phyloP scores from a whole-genome alignment of 1,140 invertebrate species.

The Adelges cooleyi region DNA sequence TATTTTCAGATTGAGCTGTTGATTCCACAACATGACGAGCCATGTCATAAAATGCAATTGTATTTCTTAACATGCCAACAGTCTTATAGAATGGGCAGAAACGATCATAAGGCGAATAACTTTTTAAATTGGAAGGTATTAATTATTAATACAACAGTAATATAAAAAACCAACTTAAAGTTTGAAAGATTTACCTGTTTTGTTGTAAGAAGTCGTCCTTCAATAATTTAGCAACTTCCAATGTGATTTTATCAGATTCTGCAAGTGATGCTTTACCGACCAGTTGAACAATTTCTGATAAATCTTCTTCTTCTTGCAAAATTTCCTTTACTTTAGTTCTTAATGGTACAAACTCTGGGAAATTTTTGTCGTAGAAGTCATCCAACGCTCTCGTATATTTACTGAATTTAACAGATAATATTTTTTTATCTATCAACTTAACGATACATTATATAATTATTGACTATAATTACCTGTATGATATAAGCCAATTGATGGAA shows the following conservation, averaged over 20 bases:
- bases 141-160: background rate
- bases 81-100: conserved; percentile 99
- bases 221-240: conserved; percentile 95
- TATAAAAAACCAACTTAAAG: background rate
- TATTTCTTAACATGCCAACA: conserved; percentile 95
- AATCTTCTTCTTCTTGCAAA: conserved; percentile 97
- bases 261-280: conserved; percentile 98
- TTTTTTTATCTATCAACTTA: background rate
- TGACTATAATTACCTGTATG: conserved; percentile 56
- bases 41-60: conserved; percentile 98
- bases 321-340: conserved; percentile 92
- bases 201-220: conserved; percentile 99
- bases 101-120: conserved; percentile 90
- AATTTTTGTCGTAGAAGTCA: conserved; percentile 99
- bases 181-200: conserved; percentile 55
- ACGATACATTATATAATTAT: no score
- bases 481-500: conserved; percentile 99
- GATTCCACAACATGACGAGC: conserved; percentile 93
- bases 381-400: conserved; percentile 97
- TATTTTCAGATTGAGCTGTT: conserved; percentile 97
- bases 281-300: conserved; percentile 98
- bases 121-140: no score
- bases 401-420: conserved; percentile 43
- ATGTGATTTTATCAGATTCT: conserved; percentile 97
- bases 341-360: conserved; percentile 93